Percentiles rank a stretch among this genome's conserved stretches.
phyloP scores from a whole-genome alignment of 64 coral and sea anemone species.

The Acropora yongei region DNA sequence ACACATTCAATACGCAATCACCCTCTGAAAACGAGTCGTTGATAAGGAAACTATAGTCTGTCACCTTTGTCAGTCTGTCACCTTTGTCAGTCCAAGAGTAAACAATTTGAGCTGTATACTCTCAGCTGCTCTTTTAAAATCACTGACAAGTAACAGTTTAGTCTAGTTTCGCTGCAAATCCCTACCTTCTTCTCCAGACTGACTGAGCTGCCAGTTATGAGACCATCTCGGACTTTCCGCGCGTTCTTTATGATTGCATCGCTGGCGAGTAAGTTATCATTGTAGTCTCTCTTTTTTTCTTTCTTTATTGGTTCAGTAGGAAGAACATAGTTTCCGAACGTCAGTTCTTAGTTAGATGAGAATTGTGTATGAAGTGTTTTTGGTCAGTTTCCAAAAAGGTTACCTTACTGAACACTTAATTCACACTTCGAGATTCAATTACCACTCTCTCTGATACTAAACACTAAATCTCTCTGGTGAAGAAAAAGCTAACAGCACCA shows the following conservation, averaged over 20 bases:
- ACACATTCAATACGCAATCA: not conserved
- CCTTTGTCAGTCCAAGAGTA: not conserved
- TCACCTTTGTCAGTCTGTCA: constrained; percentile 2
- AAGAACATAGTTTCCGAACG: too few relatives aligned
- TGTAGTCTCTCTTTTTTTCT: not conserved
- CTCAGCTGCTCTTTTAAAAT: constrained; percentile 9
- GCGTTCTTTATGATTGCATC: not conserved
- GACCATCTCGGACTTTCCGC: not conserved
- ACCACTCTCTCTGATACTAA: too few relatives aligned
- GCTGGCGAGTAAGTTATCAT: not conserved
- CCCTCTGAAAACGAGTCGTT: not conserved
- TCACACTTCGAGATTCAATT: too few relatives aligned
- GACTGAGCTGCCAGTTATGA: not conserved
- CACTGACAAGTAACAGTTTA: not conserved
- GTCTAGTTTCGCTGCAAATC: too few relatives aligned
- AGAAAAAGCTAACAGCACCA: too few relatives aligned
- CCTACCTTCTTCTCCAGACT: too few relatives aligned
- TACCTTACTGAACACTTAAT: too few relatives aligned
- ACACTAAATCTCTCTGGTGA: too few relatives aligned
- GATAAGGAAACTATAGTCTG: not conserved
- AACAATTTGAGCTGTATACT: not conserved
- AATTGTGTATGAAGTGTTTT: too few relatives aligned
- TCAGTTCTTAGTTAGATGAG: too few relatives aligned
- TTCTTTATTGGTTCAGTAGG: not conserved
- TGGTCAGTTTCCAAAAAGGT: too few relatives aligned